Conservation (phyloP, 23 tunicate genomes). For the Trididemnum clinides region DNA sequence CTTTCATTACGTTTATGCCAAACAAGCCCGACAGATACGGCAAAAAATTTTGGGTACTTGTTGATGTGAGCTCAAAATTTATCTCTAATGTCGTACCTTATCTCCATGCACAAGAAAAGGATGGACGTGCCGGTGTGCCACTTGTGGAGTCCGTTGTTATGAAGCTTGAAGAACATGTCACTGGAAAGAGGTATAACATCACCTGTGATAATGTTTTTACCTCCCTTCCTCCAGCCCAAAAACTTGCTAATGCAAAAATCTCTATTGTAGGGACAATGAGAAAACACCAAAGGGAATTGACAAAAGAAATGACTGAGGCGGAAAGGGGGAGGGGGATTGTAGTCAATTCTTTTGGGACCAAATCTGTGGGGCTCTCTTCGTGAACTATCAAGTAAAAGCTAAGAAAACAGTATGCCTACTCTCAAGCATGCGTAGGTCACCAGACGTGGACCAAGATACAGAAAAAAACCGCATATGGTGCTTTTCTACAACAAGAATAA, state of each 20-base stretch:
- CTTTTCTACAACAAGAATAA: constrained; percentile 19
- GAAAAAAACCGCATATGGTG: background rate
- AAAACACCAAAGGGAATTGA: background rate
- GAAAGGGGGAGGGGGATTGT: background rate
- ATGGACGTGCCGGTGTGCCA: background rate
- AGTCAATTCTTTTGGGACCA: constrained; percentile 5
- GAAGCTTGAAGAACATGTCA: background rate
- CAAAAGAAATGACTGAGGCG: constrained; percentile 10
- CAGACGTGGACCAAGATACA: constrained; percentile 8
- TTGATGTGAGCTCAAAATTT: constrained; percentile 2
- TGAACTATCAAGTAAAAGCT: background rate
- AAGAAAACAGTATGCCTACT: constrained; percentile 6
- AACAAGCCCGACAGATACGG: background rate
- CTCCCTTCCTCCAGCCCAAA: background rate
- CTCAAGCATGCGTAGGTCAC: background rate
- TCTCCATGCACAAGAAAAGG: background rate
- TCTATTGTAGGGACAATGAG: constrained; percentile 5
- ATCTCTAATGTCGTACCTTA: background rate
- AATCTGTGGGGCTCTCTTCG: background rate
- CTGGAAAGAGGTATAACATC: constrained; percentile 6
- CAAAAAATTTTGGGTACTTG: background rate
- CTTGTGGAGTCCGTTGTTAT: background rate
- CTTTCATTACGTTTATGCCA: constrained; percentile 1
- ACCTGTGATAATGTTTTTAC: constrained; percentile 4
- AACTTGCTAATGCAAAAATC: background rate